Percentiles rank a stretch among this genome's conserved stretches.
phyloP scores from a whole-genome alignment of 1,140 invertebrate genomes.

The Zaprionus ghesquierei region DNA sequence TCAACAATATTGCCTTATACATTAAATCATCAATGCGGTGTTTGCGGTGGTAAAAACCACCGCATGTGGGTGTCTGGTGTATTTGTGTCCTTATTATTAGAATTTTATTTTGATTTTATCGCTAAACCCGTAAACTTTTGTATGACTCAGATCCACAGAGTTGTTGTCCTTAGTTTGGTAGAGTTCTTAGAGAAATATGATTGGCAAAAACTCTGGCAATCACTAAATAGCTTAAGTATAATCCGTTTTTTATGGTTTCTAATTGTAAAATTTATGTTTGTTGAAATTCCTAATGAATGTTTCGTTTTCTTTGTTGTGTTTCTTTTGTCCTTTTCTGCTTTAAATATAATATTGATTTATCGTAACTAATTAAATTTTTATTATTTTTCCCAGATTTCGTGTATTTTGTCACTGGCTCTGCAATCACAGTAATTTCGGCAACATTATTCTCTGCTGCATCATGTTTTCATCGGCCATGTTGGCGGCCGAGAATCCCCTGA shows the following conservation, averaged over 20 bases:
- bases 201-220: slow-evolving; percentile 17
- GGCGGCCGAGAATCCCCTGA: slow-evolving; percentile 98
- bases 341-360: background rate
- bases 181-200: slow-evolving; percentile 3
- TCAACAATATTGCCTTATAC: too few relatives aligned
- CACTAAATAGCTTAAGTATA: slow-evolving; percentile 16
- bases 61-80: too few relatives aligned
- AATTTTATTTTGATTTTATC: background rate
- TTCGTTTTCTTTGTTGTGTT: slow-evolving; percentile 6
- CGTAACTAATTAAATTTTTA: background rate
- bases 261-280: background rate
- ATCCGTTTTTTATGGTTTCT: slow-evolving; percentile 16
- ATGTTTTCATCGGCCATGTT: slow-evolving; percentile 99
- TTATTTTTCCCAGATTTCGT: slow-evolving; percentile 90
- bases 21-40: too few relatives aligned
- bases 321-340: background rate
- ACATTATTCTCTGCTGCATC: slow-evolving; percentile 98
- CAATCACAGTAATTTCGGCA: slow-evolving; percentile 97
- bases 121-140: slow-evolving; percentile 10
- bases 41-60: too few relatives aligned
- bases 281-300: slow-evolving; percentile 41
- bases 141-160: slow-evolving; percentile 10
- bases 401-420: slow-evolving; percentile 98
- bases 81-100: slow-evolving; percentile 34
- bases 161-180: slow-evolving; percentile 22